Conservation (phyloP, 2,797 vertebrate genomes). For the Mastacembelus armatus region DNA sequence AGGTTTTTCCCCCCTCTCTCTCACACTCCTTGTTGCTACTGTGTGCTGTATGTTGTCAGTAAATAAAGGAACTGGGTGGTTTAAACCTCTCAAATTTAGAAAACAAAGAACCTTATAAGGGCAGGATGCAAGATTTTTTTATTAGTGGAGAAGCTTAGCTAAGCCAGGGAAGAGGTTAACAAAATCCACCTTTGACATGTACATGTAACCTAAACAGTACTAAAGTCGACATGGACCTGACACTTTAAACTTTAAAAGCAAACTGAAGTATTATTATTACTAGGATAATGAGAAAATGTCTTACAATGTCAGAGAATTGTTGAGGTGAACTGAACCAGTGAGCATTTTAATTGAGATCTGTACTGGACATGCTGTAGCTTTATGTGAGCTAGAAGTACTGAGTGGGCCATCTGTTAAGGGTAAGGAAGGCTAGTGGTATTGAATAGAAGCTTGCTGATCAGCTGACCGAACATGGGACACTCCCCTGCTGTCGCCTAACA, state of each 20-base stretch:
- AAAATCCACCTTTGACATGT: constrained; percentile 1
- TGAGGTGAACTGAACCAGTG: constrained; percentile 26
- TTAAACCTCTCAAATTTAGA: constrained; percentile 50
- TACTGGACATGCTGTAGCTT: constrained; percentile 35
- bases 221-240: constrained; percentile 22
- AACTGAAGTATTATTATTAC: constrained; percentile 10
- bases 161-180: not conserved
- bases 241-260: constrained; percentile 13
- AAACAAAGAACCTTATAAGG: constrained; percentile 60
- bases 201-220: constrained; percentile 4
- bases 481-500: constrained; percentile 62
- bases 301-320: constrained; percentile 1
- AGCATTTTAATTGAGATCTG: constrained; percentile 62
- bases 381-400: constrained; percentile 50
- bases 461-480: constrained; percentile 71
- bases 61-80: constrained; percentile 70
- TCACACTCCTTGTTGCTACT: constrained; percentile 59
- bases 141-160: constrained; percentile 2
- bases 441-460: constrained; percentile 70
- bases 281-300: not conserved
- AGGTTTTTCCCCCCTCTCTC: constrained; percentile 8
- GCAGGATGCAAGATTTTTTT: constrained; percentile 5
- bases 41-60: constrained; percentile 70
- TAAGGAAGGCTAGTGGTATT: constrained; percentile 45
- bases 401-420: constrained; percentile 59